Evolutionary conservation across 2,113 vertebrate genomes (phyloP).

Genomic region (Engraulis encrasicolus): DNA sequence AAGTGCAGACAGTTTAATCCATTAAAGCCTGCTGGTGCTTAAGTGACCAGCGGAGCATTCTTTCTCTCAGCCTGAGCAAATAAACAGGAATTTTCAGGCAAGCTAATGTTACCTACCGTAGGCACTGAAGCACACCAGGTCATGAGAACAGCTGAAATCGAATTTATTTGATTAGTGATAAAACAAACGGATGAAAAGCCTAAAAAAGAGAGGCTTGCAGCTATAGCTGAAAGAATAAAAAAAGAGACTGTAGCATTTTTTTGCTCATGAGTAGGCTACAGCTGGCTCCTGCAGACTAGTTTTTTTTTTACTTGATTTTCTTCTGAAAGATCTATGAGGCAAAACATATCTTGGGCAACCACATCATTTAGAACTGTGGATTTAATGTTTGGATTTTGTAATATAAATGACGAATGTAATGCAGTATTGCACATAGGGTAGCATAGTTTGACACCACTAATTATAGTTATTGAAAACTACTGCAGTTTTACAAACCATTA

Average conservation of each 20-base stretch:
- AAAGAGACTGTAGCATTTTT: neutral
- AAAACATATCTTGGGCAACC: neutral
- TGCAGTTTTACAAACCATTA: slow-evolving; percentile 30
- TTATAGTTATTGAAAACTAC: slow-evolving; percentile 36
- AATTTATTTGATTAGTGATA: neutral
- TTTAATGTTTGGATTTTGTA: neutral
- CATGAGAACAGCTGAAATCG: neutral
- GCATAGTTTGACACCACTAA: slow-evolving; percentile 10
- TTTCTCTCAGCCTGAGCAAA: slow-evolving; percentile 23
- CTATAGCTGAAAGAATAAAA: neutral
- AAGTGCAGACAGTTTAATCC: slow-evolving; percentile 43
- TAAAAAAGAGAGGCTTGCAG: neutral
- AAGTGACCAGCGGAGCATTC: slow-evolving; percentile 42
- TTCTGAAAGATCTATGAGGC: neutral
- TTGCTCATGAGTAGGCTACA: neutral
- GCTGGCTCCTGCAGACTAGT: neutral
- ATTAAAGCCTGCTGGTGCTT: slow-evolving; percentile 44
- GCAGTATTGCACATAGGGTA: neutral
- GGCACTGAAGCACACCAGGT: slow-evolving; percentile 10
- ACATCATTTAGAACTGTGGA: neutral
- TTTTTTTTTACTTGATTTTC: neutral
- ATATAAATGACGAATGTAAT: neutral
- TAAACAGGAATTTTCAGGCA: slow-evolving; percentile 11
- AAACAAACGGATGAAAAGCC: neutral
- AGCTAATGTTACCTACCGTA: slow-evolving; percentile 11